Base-by-base conservation (phyloP, 2,888 invertebrate species). In the Homarus gammarus region DNA sequence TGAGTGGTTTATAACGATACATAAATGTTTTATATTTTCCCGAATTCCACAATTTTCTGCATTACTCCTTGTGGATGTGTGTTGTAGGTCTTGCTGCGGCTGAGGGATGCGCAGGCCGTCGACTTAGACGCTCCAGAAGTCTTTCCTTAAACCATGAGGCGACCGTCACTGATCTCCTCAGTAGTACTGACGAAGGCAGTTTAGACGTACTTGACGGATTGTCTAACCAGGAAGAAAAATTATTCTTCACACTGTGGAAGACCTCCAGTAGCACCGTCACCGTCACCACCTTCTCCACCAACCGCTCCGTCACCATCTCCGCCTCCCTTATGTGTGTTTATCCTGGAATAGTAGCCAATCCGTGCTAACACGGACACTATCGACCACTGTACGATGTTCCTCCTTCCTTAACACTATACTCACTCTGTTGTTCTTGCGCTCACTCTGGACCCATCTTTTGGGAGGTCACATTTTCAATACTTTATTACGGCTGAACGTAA, bases 291-390 rank as follows among this genome's bases (percentile, higher is more conserved):
- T 83, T 68, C 85, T 84, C 89, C 75, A 91, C 91, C 68, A 83
- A 90, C 81, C 73, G 68, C 22, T 82, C 85, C 64, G 84, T 87
- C 78, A 91, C 91, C n/a, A 72, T 91, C 10, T 90, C 90, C n/a
- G 84, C 51, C 27, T 86, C 86, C 18, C 61, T 85, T 49, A 70
- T 77, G 15, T 91, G 91, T 40, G 88, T 87, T 12, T 85, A 70
- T 22, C 78, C 85, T 0, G 86, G 90, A 33, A 31, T 84, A 27
- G 27, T 84, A 31, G 73, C 27, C 27, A 84, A 84, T 56, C 18
- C 36, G 33, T 84, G 84, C 70, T 84, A 73, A 22, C 56, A 22
- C 22, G 56, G 22, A 12, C 15, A 5, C 22, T 22, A 49, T 49
- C 44, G 18, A 56, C 18, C 3, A 5, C 0, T 22, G 22, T 15